Base-by-base conservation (phyloP, 2,797 vertebrate species). In the Bradypus variegatus region DNA sequence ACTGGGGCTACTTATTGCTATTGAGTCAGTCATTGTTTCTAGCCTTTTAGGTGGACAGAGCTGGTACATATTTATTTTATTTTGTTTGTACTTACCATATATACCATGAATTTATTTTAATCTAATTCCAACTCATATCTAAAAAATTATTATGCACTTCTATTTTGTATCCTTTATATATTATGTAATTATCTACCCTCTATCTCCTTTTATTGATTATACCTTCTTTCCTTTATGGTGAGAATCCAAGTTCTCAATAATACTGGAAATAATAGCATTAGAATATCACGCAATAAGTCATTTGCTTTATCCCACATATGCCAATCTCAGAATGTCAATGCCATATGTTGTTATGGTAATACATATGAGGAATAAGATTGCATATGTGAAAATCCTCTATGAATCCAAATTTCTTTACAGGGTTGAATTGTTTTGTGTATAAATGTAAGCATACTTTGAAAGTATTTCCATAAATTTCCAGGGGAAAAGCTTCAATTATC, bases 1-100 rank as follows among this genome's bases (percentile, higher is more conserved):
- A 38, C 7, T n/a, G 19, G 5, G 8, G 19, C 3, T 33, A 23
- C 2, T 38, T 70, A 67, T 48, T 91, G n/a, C 14, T 60, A 3
- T 72, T 73, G 55, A 19, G 2, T 53, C 65, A 19, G 50, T 25
- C 80, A 73, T 19, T 72, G 7, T 83, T 89, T 72, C 11, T 95
- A 73, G 53, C 6, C 60, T 67, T 82, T 78, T 72, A 19, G 45
- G 12, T 82, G 19, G n/a, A 62, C 19, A 58, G 16, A 89, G 1
- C 12, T 84, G 67, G 18, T 8, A 87, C 87, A 91, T 75, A 86
- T 81, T 79, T 81, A 92, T 72, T 87, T 90, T 75, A n/a, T 69
- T 84, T 89, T 23, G 48, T 82, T 93, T 81, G 84, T 75, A 76
- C 70, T 58, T 87, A 76, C 75, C 87, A 85, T 76, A 60, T 16